A percentile compares a stretch with the other conserved stretches of the same genome.
Evolutionary conservation across 1,140 invertebrate species (phyloP).

Genomic region (Caenorhabditis tropicalis): DNA sequence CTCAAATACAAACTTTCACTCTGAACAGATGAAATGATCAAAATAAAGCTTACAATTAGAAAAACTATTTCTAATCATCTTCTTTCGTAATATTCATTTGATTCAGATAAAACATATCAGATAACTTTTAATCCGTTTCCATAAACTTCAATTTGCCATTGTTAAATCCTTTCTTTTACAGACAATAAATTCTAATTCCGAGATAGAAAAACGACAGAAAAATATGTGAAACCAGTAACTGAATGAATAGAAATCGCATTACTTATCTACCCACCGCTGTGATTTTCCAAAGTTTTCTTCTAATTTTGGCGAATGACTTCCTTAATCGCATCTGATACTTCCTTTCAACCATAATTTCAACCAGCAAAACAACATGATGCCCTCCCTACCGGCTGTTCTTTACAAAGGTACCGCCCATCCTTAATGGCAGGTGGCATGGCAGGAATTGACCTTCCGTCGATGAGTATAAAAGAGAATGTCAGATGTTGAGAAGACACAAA

Average conservation of each 20-base stretch:
- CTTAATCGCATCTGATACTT: conserved; percentile 40
- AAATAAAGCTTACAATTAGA: no score
- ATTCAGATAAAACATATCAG: no score
- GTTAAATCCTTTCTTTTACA: background rate
- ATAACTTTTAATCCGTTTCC: no score
- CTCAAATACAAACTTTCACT: no score
- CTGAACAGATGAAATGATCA: no score
- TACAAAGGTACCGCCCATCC: conserved; percentile 1
- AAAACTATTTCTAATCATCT: no score
- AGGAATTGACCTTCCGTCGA: conserved; percentile 39
- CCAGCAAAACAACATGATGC: conserved; percentile 21
- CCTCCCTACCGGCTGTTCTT: conserved; percentile 7
- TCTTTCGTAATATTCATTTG: no score
- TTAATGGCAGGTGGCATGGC: conserved; percentile 18
- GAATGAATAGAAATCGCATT: conserved; percentile 25
- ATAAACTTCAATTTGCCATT: background rate
- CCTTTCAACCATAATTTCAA: background rate
- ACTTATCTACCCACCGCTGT: conserved; percentile 21
- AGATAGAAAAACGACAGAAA: background rate
- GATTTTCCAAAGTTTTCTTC: background rate
- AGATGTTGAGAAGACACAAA: conserved; percentile 32
- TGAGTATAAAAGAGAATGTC: conserved; percentile 40
- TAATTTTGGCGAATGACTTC: background rate
- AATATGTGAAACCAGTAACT: background rate
- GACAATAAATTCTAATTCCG: background rate